Base-by-base conservation (phyloP, 2,888 invertebrate genomes). In the Petrophora chlorosata region DNA sequence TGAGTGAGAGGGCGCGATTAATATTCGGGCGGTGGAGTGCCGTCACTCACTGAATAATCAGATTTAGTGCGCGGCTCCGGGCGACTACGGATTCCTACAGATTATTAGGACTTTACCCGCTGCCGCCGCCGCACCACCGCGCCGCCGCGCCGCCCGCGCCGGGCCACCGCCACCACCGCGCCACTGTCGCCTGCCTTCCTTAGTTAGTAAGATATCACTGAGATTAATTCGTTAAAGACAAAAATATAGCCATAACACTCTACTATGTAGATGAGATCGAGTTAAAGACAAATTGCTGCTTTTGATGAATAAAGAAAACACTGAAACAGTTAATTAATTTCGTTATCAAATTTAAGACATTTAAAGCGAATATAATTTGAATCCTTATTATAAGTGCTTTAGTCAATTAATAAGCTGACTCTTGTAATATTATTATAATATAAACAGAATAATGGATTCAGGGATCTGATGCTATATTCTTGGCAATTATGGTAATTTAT, bases 11-110 rank as follows among this genome's bases (percentile, higher is more conserved):
- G 67, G 63, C 65, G 36, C 64, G 63, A 75, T 81, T 81, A 81
- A 76, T 79, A 82, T 82, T 82, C 83, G 69, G 73, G 59, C 54
- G 64, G 71, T 61, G 67, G 65, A 62, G 61, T 70, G 72, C 67
- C 70, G 67, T 71, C 74, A 69, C 67, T 74, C 75, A 71, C 62
- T 59, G 70, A 64, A 73, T 82, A 82, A 82, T 80, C 79, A 75
- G 76, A 79, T 81, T 82, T 79, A 65, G 67, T 60, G 64, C 63
- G 65, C 59, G 70, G 67, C 67, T 73, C 67, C 69, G 65, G 64
- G 65, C 64, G 70, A 63, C 65, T 73, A 69, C 32, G 23, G 40
- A 40, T 68, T 69, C 59, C 56, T 67, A 70, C 67, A 73, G 70
- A 66, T 67, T 72, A 70, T 71, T 71, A 63, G 59, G 58, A 63